phyloP scores from a whole-genome alignment of 2,888 invertebrate genomes.

The Rambutsinella grinnellia region DNA sequence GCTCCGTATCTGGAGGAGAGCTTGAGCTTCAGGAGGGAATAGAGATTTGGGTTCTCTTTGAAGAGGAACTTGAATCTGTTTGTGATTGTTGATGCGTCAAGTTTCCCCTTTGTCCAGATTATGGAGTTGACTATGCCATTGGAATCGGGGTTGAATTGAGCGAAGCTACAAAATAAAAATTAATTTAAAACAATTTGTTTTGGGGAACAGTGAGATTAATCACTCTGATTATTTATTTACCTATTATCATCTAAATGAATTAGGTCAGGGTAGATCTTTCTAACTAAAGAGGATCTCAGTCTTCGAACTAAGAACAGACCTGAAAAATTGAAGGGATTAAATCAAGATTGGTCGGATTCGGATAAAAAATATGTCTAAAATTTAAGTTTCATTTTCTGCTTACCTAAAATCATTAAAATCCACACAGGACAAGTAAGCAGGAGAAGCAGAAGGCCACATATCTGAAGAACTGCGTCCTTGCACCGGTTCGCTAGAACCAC shows the following conservation, averaged over 20 bases:
- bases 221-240: too few species aligned
- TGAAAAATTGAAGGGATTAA: too few species aligned
- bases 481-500: slow-evolving; percentile 18
- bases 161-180: too few species aligned
- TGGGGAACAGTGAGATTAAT: too few species aligned
- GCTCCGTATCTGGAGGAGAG: slow-evolving; percentile 9
- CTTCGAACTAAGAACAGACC: slow-evolving; percentile 32
- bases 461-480: slow-evolving; percentile 26
- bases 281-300: slow-evolving; percentile 33
- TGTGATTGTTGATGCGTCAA: slow-evolving; percentile 6
- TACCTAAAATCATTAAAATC: slow-evolving; percentile 32
- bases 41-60: background rate
- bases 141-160: too few species aligned
- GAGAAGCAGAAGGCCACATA: slow-evolving; percentile 28
- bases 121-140: slow-evolving; percentile 24
- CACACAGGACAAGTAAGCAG: slow-evolving; percentile 9
- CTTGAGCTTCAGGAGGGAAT: background rate
- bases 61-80: slow-evolving; percentile 18
- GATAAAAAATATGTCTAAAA: too few species aligned
- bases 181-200: too few species aligned
- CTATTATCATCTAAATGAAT: slow-evolving; percentile 12
- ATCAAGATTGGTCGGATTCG: too few species aligned
- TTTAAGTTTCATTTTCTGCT: too few species aligned
- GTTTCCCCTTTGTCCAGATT: slow-evolving; percentile 24
- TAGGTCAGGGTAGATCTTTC: slow-evolving; percentile 24